Percentiles rank a stretch among this genome's conserved stretches.
These are phyloP conservation scores for Drosophila elegans DNA, from an alignment of 1,140 invertebrate genomes.

Conservation along the genomic window DNA sequence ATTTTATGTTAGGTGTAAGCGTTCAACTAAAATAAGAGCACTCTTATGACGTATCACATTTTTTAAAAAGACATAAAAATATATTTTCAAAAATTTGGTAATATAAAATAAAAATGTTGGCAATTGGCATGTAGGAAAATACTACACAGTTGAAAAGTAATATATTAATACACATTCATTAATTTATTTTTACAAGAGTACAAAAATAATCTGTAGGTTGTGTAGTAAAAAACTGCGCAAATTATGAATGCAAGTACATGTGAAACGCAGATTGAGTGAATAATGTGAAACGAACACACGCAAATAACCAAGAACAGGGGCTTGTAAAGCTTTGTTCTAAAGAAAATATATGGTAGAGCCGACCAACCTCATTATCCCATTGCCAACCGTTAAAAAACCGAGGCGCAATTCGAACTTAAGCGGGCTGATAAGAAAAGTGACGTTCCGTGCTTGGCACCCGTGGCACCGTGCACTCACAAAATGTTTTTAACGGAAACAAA, in stretches of 20 bases:
- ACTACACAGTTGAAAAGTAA: neutral
- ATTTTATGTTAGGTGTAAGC: too few relatives aligned
- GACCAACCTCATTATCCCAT: constrained; percentile 30
- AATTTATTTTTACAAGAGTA: neutral
- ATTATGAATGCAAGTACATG: constrained; percentile 11
- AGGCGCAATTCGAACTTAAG: constrained; percentile 5
- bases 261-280: constrained; percentile 55
- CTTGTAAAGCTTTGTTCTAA: neutral
- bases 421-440: constrained; percentile 62
- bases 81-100: too few relatives aligned
- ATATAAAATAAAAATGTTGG: too few relatives aligned
- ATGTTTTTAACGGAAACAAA: neutral
- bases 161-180: neutral
- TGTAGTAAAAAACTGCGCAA: constrained; percentile 29
- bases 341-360: constrained; percentile 10
- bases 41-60: too few relatives aligned
- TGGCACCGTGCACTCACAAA: neutral
- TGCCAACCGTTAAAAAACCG: constrained; percentile 31
- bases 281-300: constrained; percentile 48
- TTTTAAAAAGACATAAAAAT: too few relatives aligned
- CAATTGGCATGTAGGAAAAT: too few relatives aligned
- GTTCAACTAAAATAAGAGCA: too few relatives aligned
- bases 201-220: constrained; percentile 1
- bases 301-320: constrained; percentile 17
- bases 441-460: constrained; percentile 62